These are phyloP conservation scores for Apostichopus parvimensis DNA, from an alignment of 35 echinoderm and acorn worm genomes.

Conservation along the genomic window DNA sequence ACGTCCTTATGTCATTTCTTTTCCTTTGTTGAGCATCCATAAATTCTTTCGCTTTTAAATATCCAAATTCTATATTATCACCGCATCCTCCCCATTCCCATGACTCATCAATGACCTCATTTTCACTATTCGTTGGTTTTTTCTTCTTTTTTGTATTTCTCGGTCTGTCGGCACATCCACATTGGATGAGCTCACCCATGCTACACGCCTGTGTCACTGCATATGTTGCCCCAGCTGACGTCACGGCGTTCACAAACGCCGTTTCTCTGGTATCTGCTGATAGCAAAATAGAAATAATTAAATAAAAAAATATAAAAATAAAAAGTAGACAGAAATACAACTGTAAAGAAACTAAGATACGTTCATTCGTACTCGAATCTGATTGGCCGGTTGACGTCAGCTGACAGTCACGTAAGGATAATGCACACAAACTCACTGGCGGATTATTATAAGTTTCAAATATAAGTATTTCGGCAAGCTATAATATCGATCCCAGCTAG, in stretches of 20 bases:
- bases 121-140: constrained; percentile 11
- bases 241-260: constrained; percentile 86
- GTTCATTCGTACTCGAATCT: too few species aligned
- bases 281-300: constrained; percentile 4
- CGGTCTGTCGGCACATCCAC: constrained; percentile 76
- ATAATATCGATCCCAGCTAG: too few species aligned
- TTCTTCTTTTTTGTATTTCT: constrained; percentile 33
- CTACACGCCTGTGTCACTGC: constrained; percentile 85
- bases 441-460: too few species aligned
- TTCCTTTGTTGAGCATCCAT: constrained; percentile 78
- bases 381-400: too few species aligned
- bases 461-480: too few species aligned
- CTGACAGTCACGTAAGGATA: too few species aligned
- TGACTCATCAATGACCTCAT: constrained; percentile 22
- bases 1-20: constrained; percentile 84
- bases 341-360: too few species aligned
- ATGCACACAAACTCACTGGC: too few species aligned
- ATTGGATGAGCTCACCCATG: constrained; percentile 83
- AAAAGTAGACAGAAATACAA: neutral
- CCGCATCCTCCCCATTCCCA: constrained; percentile 98
- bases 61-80: constrained; percentile 87
- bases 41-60: constrained; percentile 93
- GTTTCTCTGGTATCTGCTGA: constrained; percentile 90
- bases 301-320: neutral
- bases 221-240: constrained; percentile 85